Evolutionary conservation across 2,113 vertebrate genomes (phyloP), one percentile per base, ranked within the genome.

Genomic region (Mionectes macconnelli): DNA sequence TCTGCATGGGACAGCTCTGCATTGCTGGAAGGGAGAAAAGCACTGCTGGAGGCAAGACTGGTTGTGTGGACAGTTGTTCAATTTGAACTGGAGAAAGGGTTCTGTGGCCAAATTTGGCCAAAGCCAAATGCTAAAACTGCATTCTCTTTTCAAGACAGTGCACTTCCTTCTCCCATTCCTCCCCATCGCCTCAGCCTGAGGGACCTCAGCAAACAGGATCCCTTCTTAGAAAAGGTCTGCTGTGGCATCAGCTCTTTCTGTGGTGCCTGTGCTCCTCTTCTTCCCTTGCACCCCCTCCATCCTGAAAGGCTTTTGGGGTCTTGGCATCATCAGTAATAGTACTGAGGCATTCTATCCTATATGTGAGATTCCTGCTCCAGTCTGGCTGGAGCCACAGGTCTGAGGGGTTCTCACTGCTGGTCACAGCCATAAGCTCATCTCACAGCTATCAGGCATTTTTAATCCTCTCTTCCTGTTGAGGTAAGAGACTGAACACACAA

Each of bases 301-400:
- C n/a, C 76, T 37, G 44, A 88, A 84, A 16, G 37, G 37, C 59
- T 56, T 86, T 60, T 35, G 24, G 30, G 33, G 3, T 44, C 49
- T 77, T 62, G 37, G 50, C 67, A 25, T 68, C 53, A 50, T 42
- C 39, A 31, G 14, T 31, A 70, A 27, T 19, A 23, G 50, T 47
- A 42, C 23, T 35, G 55, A 28, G 25, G 59, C 9, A 69, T 87
- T 84, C 50, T 44, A 2, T 74, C 37, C 59, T 39, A 31, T 45
- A 18, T 19, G n/a, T 66, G 77, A 31, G 52, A 63, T 28, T 77
- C 30, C 45, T 49, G 42, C 50, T 81, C 55, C 56, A 24, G 6
- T 14, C 22, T 1, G 1, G 4, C n/a, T 47, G 44, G 3, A 0
- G 50, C 23, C 18, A 27, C 0, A 1, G n/a, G 45, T 57, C 40